Base-by-base conservation (phyloP, 2,797 vertebrate species). In the Monodelphis domestica region DNA sequence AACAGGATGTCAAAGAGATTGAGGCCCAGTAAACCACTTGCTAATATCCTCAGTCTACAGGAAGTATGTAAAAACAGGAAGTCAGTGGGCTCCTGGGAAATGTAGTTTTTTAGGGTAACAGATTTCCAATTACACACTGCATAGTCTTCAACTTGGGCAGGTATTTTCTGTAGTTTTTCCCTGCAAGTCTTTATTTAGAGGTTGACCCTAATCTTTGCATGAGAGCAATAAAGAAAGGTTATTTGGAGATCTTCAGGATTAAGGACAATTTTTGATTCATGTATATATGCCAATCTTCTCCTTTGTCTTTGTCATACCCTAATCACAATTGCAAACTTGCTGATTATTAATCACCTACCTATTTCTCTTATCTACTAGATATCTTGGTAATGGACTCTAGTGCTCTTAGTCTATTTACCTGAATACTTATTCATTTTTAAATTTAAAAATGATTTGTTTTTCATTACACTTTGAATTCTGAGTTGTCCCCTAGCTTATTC, bases 261-360 rank as follows among this genome's bases (percentile, higher is more conserved):
- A 28, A 93, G n/a, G 88, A 26, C 0, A 89, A 88, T 11, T 92
- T 2, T 50, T 94, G 30, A n/a, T n/a, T 87, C 54, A 1, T 21
- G 91, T 94, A 15, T 0, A 55, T 91, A 12, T 63, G 3, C 1
- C 50, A 30, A 38, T 17, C 12, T 89, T 52, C 9, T 6, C 78
- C 63, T 93, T 55, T 90, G 30, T 26, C 92, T 9, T 59, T 93
- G 53, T 45, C 2, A 24, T 94, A 12, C 26, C 93, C 91, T 91
- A 38, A 26, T 11, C 2, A 91, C 38, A 93, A 6, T 29, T 84
- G 57, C 89, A 92, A 90, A 45, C 29, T 88, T 90, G 51, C n/a
- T 89, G 7, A 3, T 12, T 30, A 70, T 59, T n/a, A n/a, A 6
- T 14, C 90, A 87, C 90, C 63, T 91, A 59, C n/a, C 91, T 87